Percentiles rank a stretch among this genome's conserved stretches.
phyloP scores from a whole-genome alignment of 2,797 vertebrate species.

The Crax fasciolata region DNA sequence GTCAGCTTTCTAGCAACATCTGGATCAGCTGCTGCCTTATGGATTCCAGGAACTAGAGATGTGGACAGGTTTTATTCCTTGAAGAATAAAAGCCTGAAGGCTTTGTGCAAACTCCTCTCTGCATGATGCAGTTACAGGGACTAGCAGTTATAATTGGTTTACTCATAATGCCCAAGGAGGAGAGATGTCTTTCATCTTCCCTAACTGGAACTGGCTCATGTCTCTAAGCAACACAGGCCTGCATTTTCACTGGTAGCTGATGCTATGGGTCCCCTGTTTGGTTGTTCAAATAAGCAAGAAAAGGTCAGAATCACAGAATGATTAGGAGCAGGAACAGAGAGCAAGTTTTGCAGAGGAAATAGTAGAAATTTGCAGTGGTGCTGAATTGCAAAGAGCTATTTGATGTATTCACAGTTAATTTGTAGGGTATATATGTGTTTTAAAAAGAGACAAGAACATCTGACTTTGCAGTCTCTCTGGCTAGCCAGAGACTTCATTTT shows the following conservation, averaged over 20 bases:
- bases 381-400: neutral
- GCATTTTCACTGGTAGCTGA: neutral
- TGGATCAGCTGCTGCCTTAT: neutral
- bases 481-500: no score
- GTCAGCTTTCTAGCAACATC: neutral
- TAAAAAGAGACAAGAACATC: neutral
- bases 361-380: neutral
- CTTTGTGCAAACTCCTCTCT: neutral
- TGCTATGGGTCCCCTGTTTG: neutral
- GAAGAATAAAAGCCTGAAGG: neutral
- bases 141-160: neutral
- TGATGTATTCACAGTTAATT: neutral
- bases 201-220: neutral
- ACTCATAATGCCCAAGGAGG: neutral
- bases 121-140: neutral
- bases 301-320: neutral
- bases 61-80: neutral
- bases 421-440: neutral
- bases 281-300: neutral
- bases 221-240: neutral
- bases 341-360: neutral
- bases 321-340: neutral
- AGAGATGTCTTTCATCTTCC: neutral
- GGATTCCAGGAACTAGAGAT: neutral
- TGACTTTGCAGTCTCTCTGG: no score